phyloP scores from a whole-genome alignment of 2,113 vertebrate genomes.

The Coregonus clupeaformis region DNA sequence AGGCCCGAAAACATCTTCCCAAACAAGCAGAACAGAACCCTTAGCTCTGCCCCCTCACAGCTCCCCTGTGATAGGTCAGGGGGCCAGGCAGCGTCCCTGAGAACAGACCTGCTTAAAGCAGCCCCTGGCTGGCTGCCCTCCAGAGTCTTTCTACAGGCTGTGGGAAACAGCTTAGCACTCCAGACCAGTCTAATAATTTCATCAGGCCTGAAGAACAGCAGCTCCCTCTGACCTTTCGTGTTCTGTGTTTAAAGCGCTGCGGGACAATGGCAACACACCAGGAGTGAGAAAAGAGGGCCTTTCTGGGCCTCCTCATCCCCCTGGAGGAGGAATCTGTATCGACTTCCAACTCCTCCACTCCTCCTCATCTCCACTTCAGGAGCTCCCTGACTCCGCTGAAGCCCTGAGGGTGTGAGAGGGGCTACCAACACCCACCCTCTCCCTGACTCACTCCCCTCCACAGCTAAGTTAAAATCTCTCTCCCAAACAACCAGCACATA shows the following conservation, averaged over 20 bases:
- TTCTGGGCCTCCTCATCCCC: not conserved
- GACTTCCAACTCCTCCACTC: conserved; percentile 8
- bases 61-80: conserved; percentile 17
- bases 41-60: not conserved
- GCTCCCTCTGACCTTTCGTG: conserved; percentile 41
- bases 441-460: conserved; percentile 14
- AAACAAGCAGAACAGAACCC: not conserved
- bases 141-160: conserved; percentile 42
- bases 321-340: too few species aligned
- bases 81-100: conserved; percentile 24
- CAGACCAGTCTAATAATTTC: conserved; percentile 36
- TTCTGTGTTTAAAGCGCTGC: conserved; percentile 37
- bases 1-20: not conserved
- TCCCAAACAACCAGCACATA: not conserved
- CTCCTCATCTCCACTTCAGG: conserved; percentile 7
- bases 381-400: not conserved
- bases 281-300: conserved; percentile 18
- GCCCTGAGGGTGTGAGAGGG: conserved; percentile 6
- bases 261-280: conserved; percentile 35
- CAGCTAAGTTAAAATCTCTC: not conserved
- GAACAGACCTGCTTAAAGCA: conserved; percentile 36
- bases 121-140: conserved; percentile 38
- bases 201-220: conserved; percentile 40
- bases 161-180: conserved; percentile 35
- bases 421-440: conserved; percentile 17